Conservation (phyloP, 1,140 invertebrate genomes). For the Ceratosolen fusciceps region DNA sequence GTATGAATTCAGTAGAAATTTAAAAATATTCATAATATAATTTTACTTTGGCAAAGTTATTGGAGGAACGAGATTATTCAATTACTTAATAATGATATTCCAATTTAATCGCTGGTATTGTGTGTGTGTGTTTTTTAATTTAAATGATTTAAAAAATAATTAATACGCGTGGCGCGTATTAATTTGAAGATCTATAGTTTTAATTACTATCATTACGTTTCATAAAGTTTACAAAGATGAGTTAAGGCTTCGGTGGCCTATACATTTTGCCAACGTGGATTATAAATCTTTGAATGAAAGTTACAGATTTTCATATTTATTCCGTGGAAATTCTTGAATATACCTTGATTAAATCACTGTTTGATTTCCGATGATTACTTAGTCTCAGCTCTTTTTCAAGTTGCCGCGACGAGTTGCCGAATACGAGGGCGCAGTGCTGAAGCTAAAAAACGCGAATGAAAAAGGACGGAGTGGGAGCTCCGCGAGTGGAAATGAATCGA, state of each 20-base stretch:
- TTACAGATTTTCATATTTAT: background rate
- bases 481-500: constrained; percentile 4
- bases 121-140: too few species aligned
- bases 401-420: background rate
- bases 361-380: background rate
- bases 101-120: too few species aligned
- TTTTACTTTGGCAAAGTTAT: too few species aligned
- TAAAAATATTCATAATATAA: too few species aligned
- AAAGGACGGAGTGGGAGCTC: background rate
- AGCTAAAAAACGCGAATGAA: background rate
- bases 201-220: too few species aligned
- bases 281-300: background rate
- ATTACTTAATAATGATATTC: too few species aligned
- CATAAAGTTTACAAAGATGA: background rate
- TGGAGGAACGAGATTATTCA: too few species aligned
- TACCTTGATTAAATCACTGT: background rate
- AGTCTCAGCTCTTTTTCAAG: background rate
- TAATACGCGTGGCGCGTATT: too few species aligned
- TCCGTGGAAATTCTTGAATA: background rate
- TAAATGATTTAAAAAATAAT: too few species aligned
- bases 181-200: too few species aligned
- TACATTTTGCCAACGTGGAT: too few species aligned
- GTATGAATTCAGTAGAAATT: too few species aligned
- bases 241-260: background rate
- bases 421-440: background rate